A percentile compares a stretch with the other conserved stretches of the same genome.
Conservation (phyloP, 2,888 invertebrate species). For the Cristatella mucedo region DNA sequence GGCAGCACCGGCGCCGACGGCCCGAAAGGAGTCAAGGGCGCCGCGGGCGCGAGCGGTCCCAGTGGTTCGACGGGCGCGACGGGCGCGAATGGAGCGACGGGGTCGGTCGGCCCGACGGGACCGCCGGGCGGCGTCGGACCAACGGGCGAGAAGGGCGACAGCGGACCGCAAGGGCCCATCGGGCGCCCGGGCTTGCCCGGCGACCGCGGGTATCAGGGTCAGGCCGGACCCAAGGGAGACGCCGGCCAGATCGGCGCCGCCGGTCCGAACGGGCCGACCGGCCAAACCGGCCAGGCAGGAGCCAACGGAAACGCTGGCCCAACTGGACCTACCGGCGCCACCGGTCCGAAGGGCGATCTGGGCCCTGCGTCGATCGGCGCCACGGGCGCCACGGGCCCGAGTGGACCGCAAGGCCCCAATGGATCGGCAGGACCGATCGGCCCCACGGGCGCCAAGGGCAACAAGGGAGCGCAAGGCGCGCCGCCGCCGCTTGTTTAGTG, state of each 20-base stretch:
- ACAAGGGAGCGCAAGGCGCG: background rate
- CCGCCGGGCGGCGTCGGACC: constrained; percentile 17
- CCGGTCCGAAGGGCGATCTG: constrained; percentile 10
- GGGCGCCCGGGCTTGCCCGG: constrained; percentile 18
- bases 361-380: constrained; percentile 9
- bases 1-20: constrained; percentile 7
- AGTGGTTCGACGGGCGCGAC: constrained; percentile 9
- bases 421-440: constrained; percentile 9
- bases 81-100: constrained; percentile 11
- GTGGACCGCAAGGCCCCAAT: constrained; percentile 7
- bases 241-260: constrained; percentile 9
- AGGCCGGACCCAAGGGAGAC: background rate
- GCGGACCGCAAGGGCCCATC: constrained; percentile 19
- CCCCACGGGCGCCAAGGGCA: constrained; percentile 9
- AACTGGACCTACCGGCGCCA: constrained; percentile 10
- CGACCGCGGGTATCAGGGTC: too few relatives aligned
- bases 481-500: too few relatives aligned
- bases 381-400: constrained; percentile 3
- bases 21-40: constrained; percentile 9
- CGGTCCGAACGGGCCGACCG: constrained; percentile 1
- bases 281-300: constrained; percentile 2
- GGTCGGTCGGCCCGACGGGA: constrained; percentile 16
- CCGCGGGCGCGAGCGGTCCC: constrained; percentile 6
- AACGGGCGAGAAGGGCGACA: constrained; percentile 25
- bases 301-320: constrained; percentile 7